Evolutionary conservation across 2,888 invertebrate species (phyloP).

Genomic region (Mesopsocus fuscifrons): DNA sequence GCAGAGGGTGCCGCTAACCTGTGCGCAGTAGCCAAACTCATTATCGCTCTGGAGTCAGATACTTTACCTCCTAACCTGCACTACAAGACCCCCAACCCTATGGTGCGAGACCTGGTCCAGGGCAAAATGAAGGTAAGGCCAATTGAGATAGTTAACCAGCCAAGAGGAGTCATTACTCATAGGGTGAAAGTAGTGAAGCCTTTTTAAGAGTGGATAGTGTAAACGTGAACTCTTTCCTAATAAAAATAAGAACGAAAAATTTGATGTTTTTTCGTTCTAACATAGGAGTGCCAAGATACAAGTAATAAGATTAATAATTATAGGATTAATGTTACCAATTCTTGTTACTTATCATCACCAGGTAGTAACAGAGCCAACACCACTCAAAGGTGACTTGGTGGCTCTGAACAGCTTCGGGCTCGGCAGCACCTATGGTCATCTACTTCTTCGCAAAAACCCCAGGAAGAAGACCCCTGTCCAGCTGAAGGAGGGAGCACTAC

Average conservation of each 20-base stretch:
- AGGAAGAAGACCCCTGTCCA: conserved; percentile 18
- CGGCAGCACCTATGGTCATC: conserved; percentile 32
- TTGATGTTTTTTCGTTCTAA: conserved; percentile 1
- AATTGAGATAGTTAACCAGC: too few relatives aligned
- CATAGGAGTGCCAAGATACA: background rate
- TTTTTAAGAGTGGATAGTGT: too few relatives aligned
- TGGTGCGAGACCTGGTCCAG: conserved; percentile 16
- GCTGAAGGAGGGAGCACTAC: conserved; percentile 16
- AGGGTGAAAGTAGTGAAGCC: too few relatives aligned
- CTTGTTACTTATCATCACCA: too few relatives aligned
- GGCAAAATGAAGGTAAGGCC: conserved; percentile 18
- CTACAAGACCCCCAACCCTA: conserved; percentile 17
- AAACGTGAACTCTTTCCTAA: too few relatives aligned
- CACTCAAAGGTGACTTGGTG: conserved; percentile 26
- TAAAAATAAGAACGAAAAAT: too few relatives aligned
- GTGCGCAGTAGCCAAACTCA: conserved; percentile 28
- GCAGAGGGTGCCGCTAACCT: conserved; percentile 29
- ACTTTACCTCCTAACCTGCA: conserved; percentile 20
- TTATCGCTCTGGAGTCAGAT: conserved; percentile 19
- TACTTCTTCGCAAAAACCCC: conserved; percentile 24
- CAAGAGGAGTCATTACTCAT: too few relatives aligned
- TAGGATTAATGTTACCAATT: too few relatives aligned
- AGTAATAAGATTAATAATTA: background rate
- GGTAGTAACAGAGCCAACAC: conserved; percentile 18
- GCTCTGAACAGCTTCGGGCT: conserved; percentile 37